Base-by-base conservation (phyloP, 2,797 vertebrate genomes). In the Neostethus bicornis region DNA sequence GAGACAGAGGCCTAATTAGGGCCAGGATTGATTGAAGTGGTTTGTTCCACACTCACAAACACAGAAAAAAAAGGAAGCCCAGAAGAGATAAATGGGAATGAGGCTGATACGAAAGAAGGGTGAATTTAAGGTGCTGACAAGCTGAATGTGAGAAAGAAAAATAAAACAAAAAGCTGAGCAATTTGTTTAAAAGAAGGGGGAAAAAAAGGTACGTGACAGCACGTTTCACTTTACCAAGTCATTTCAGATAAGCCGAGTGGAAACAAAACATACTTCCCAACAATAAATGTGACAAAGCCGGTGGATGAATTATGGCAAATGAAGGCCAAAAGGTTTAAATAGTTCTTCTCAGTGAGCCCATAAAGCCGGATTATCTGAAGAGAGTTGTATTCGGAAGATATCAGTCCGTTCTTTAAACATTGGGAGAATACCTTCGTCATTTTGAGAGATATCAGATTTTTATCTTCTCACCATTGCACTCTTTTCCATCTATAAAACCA, bases 1-100 rank as follows among this genome's bases (percentile, higher is more conserved):
- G 79, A 81, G 65, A 61, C 63, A 7, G 55, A 21, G 50, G 71
- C 54, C 75, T 80, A 73, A 87, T 85, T 81, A 83, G 69, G 62
- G 44, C 39, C 0, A 1, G 47, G 65, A 74, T 58, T 66, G 83
- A 85, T 85, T 82, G 64, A 78, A 65, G 71, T 45, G 58, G 58
- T 34, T 47, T 50, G 54, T n/a, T 62, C 43, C 45, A 37, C 16
- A 16, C 63, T 47, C 58, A 55, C 35, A 45, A 17, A 26, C 11
- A 38, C 4, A 7, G 47, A 61, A 46, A 42, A 38, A 45, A 61
- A 57, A 46, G n/a, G n/a, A n/a, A n/a, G n/a, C n/a, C n/a, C n/a
- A n/a, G n/a, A n/a, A 47, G 17, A 23, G 29, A 20, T 24, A 61
- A 55, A 66, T 14, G 49, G 58, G 45, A 21, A 51, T 51, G 20